Evolutionary conservation across 2,113 vertebrate species (phyloP).

Genomic region (Columbina picui): DNA sequence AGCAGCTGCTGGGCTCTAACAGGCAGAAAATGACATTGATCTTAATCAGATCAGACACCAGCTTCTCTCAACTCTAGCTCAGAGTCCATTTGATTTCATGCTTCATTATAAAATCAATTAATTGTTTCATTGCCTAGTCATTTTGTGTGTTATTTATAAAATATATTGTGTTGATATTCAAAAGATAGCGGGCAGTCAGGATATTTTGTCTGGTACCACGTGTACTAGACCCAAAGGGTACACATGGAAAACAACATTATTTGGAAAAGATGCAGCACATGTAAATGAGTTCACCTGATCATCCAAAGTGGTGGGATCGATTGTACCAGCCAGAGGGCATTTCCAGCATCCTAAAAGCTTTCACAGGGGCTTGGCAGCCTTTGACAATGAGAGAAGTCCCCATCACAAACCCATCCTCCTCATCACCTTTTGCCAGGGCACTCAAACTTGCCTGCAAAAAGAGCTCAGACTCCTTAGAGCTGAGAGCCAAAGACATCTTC

Average conservation of each 20-base stretch:
- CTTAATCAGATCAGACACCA: constrained; percentile 61
- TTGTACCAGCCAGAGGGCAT: background rate
- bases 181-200: background rate
- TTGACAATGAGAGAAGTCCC: background rate
- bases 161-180: background rate
- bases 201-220: background rate
- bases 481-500: background rate
- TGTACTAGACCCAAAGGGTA: background rate
- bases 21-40: constrained; percentile 17
- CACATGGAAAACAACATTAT: background rate
- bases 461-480: background rate
- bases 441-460: background rate
- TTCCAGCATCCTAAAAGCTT: background rate
- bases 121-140: constrained; percentile 33
- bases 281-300: background rate
- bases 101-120: constrained; percentile 63
- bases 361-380: background rate
- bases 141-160: background rate
- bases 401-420: background rate
- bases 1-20: background rate
- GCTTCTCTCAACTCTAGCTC: constrained; percentile 13
- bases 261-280: background rate
- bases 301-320: background rate
- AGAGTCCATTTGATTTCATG: constrained; percentile 48
- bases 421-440: background rate